Percentiles rank a stretch among this genome's conserved stretches.
phyloP scores from a whole-genome alignment of 2,797 vertebrate species.

The Alcedo atthis region DNA sequence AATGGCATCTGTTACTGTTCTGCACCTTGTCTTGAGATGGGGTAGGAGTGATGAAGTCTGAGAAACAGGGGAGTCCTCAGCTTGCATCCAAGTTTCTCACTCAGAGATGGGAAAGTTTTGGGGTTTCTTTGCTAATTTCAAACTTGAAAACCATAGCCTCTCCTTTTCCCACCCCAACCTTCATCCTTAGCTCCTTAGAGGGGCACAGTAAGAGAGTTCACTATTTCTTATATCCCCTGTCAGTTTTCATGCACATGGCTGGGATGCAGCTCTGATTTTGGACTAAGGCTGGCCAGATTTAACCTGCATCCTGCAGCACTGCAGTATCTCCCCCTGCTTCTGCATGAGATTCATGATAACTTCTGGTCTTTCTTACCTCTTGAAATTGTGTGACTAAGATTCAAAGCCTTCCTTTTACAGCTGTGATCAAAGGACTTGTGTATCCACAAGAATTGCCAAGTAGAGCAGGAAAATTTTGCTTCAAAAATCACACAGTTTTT shows the following conservation, averaged over 20 bases:
- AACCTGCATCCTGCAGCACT: not conserved
- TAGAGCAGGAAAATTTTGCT: not conserved
- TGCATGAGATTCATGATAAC: not conserved
- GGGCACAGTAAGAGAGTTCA: not conserved
- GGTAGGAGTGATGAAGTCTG: not conserved
- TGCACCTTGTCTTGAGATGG: not conserved
- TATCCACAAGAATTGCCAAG: not conserved
- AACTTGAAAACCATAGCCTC: not conserved
- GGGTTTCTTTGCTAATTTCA: not conserved
- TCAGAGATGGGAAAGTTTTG: not conserved
- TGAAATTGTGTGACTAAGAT: not conserved
- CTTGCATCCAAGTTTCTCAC: not conserved
- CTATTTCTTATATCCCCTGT: not conserved
- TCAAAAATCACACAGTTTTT: not conserved
- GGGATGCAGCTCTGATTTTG: not conserved
- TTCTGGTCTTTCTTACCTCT: not conserved
- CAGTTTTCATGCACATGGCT: not conserved
- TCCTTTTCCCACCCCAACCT: not conserved
- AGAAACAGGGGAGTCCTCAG: not conserved
- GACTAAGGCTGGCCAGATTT: not conserved
- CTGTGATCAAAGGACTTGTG: not conserved
- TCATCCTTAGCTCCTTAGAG: not conserved
- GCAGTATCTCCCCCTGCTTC: not conserved
- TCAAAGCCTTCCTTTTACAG: not conserved
- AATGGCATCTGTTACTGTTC: not conserved